Base-by-base conservation (phyloP, 2,888 invertebrate species). In the Fabriciana adippe region DNA sequence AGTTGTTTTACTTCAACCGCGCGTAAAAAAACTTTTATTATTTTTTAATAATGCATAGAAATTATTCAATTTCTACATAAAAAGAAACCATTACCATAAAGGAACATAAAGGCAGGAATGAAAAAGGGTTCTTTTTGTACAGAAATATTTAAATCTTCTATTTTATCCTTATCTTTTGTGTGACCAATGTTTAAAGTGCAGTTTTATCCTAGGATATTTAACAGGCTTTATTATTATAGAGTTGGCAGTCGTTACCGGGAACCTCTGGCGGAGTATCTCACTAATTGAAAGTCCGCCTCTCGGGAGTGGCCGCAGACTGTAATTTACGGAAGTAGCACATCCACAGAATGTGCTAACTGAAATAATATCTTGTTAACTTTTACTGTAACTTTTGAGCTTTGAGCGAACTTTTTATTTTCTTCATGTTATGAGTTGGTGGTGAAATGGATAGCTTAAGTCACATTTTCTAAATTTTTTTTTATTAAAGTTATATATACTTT, bases 261-360 rank as follows among this genome's bases (percentile, higher is more conserved):
- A 59, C 59, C 65, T 35, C 51, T 57, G 47, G 53, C 48, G 54
- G 57, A 66, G 66, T 66, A 55, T 55, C 66, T 47, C 60, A 35
- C 35, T 66, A 66, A 66, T 66, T 66, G 66, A 66, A 66, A 60
- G 60, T 41, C 60, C 47, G 60, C 60, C 66, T 61, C 66, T 54
- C 66, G 54, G 60, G 60, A 55, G 41, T 54, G 48, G 55, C 60
- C 47, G 60, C 54, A 60, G 66, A 60, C 65, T 59, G 51, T 59
- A 65, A 57, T 65, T 48, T 48, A 59, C 48, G 48, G 59, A 59
- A 59, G 48, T 48, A 59, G 48, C n/a, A 21, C 57, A 47, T 59
- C 59, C 48, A 59, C 48, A 59, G 50, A 61, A 61, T 61, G 61
- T 61, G 61, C 51, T 59, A 48, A 59, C 59, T 59, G 48, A 59